Base-by-base conservation (phyloP, 2,888 invertebrate species). In the Argyresthia albistria region DNA sequence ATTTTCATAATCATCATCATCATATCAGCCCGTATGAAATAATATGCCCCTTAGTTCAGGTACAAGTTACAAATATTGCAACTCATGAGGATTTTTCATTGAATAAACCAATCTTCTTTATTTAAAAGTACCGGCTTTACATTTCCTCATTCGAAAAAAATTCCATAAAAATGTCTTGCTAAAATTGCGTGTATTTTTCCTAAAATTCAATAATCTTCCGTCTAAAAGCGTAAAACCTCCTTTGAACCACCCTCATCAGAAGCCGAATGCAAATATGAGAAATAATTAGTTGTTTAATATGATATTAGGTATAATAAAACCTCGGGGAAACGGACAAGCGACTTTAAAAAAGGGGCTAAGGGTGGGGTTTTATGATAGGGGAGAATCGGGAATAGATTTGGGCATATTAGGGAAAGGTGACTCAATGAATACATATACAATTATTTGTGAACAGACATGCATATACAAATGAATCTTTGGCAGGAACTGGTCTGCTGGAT, bases 251-350 rank as follows among this genome's bases (percentile, higher is more conserved):
- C 66, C 65, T 64, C 60, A 52, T 55, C 61, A 66, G 68, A 64
- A 65, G 16, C 43, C 15, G 43, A 43, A 53, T 49, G 35, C 53
- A 53, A 53, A 53, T 53, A 53, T 53, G 70, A 64, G 62, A 63
- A 66, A 66, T 78, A 77, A 80, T 79, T 79, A 77, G 69, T 65
- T 55, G 60, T 50, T 50, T 50, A 39, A 50, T 50, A 39, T 50
- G 39, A 39, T 39, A 47, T 46, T 16, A 46, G 11, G 46, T 25
- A 25, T 25, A 25, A 25, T 25, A 6, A 25, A 25, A 4, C 25
- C 9, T 25, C 10, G 46, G 46, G 25, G 16, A 46, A 46, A n/a
- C 39, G 15, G 46, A 39, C 25, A 25, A 25, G 25, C 25, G 6
- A 25, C 25, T 2, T 25, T 25, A 25, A 25, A 25, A 25, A n/a